Conservation (phyloP, 2,888 invertebrate species). For the Neria commutata region DNA sequence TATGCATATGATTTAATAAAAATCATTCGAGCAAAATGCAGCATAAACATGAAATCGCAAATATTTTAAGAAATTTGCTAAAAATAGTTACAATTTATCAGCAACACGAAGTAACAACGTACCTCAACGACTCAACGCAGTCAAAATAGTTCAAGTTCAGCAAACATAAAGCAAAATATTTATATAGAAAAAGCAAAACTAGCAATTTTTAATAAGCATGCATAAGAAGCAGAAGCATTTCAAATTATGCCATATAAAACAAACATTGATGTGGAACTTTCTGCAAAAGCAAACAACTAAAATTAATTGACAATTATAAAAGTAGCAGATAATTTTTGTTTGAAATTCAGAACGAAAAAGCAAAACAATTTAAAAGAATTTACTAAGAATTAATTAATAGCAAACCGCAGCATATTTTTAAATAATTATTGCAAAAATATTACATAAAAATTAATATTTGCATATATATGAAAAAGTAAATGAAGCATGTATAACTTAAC, state of each 20-base stretch:
- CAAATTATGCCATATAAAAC: background rate
- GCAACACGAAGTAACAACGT: constrained; percentile 50
- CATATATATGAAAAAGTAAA: constrained; percentile 4
- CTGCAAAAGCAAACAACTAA: constrained; percentile 28
- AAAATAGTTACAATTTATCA: constrained; percentile 11
- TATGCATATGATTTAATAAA: constrained; percentile 36
- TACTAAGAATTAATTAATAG: constrained; percentile 14
- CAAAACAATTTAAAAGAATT: constrained; percentile 8
- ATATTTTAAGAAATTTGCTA: constrained; percentile 35
- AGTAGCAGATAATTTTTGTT: constrained; percentile 25
- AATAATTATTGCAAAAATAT: constrained; percentile 16
- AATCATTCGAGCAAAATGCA: too few relatives aligned
- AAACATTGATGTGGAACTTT: too few relatives aligned
- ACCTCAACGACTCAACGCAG: constrained; percentile 54
- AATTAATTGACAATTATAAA: constrained; percentile 31
- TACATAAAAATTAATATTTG: background rate
- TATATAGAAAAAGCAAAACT: background rate
- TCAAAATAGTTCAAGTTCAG: constrained; percentile 30
- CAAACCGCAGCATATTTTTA: constrained; percentile 14
- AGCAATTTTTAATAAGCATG: background rate
- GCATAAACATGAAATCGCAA: constrained; percentile 49
- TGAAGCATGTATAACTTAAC: background rate
- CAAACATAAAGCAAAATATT: constrained; percentile 10
- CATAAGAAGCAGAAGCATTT: background rate
- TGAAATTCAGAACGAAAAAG: too few relatives aligned